Conservation (phyloP, 92 coral and sea anemone species). For the Heliopora coerulea region DNA sequence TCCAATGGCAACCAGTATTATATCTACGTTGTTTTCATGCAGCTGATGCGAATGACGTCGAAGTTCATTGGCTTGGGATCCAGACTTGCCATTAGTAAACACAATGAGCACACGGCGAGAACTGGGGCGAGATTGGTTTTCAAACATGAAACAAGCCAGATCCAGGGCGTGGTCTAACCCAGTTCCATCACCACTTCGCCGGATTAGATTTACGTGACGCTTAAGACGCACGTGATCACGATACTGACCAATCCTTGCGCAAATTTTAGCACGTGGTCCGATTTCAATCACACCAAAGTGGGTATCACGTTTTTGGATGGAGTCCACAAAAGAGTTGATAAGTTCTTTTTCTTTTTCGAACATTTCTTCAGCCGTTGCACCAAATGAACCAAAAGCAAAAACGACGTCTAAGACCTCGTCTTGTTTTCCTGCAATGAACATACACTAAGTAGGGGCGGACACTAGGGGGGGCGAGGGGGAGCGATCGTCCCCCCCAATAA, state of each 20-base stretch:
- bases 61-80: conserved; percentile 24
- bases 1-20: conserved; percentile 43
- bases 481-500: no score
- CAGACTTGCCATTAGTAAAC: conserved; percentile 41
- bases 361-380: conserved; percentile 12
- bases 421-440: conserved; percentile 16
- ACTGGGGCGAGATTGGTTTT: conserved; percentile 37
- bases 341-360: conserved; percentile 38
- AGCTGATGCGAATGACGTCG: conserved; percentile 25
- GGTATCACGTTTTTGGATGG: conserved; percentile 39
- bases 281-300: conserved; percentile 38
- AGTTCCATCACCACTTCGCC: conserved; percentile 36
- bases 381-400: conserved; percentile 37
- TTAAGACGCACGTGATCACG: conserved; percentile 40
- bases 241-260: conserved; percentile 37
- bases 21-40: conserved; percentile 10
- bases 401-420: conserved; percentile 35
- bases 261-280: conserved; percentile 44
- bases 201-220: conserved; percentile 38
- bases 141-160: conserved; percentile 18
- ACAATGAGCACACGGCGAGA: conserved; percentile 32
- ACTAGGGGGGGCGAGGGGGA: no score
- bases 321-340: conserved; percentile 24
- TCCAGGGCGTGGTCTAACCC: conserved; percentile 38
- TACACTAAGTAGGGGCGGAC: no score